Evolutionary conservation across 1,140 invertebrate species (phyloP).

Genomic region (Forficula auricularia): DNA sequence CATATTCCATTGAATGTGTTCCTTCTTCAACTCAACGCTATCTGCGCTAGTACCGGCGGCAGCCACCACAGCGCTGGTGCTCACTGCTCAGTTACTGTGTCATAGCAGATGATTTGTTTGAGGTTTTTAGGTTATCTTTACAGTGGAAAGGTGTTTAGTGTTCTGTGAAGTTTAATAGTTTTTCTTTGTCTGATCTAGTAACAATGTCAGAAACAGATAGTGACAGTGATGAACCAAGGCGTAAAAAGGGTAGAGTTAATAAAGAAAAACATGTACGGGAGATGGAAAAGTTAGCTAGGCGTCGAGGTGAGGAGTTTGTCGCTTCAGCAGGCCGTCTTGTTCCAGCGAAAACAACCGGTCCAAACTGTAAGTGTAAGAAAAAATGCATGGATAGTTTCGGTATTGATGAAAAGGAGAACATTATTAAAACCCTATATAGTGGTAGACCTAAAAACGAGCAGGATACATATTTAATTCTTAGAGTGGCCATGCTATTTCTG

Average conservation of each 20-base stretch:
- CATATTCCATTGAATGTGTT: slow-evolving; percentile 2
- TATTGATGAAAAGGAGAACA: neutral
- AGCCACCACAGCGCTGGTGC: neutral
- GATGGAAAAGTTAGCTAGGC: slow-evolving; percentile 1
- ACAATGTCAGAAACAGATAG: slow-evolving; percentile 1
- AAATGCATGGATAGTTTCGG: neutral
- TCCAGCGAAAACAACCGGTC: neutral
- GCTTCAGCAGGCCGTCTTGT: neutral
- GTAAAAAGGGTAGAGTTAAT: neutral
- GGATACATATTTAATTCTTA: slow-evolving; percentile 1
- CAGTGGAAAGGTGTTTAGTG: neutral
- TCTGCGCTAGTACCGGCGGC: neutral
- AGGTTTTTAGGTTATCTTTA: neutral
- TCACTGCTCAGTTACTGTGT: neutral
- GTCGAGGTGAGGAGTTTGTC: neutral
- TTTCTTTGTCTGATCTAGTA: neutral
- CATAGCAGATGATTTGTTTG: neutral
- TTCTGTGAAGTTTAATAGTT: neutral
- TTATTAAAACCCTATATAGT: neutral
- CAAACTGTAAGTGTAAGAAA: neutral
- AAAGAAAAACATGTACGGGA: neutral
- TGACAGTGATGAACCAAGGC: neutral
- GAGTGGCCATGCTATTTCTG: no score
- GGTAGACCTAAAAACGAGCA: slow-evolving; percentile 1
- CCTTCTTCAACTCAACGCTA: neutral